Evolutionary conservation across 1,140 invertebrate genomes (phyloP).

Genomic region (Hylaeus anthracinus): DNA sequence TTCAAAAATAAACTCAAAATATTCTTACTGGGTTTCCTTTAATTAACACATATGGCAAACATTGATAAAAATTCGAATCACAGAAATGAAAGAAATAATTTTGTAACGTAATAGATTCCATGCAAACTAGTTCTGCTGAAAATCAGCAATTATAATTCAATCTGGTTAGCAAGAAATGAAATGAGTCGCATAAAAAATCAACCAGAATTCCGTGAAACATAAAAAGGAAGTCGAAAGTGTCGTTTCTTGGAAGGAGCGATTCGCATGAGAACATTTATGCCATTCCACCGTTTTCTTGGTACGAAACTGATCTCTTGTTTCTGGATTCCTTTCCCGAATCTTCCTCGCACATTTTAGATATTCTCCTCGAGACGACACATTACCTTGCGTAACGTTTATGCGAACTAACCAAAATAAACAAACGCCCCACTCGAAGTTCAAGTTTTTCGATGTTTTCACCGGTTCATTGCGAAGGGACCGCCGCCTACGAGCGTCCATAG

Average conservation of each 20-base stretch:
- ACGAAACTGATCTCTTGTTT: background rate
- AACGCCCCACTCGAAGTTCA: background rate
- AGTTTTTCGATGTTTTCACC: background rate
- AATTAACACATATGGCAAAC: background rate
- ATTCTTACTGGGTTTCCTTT: background rate
- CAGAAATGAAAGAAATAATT: background rate
- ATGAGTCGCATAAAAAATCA: background rate
- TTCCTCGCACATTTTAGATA: background rate
- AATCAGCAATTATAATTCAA: background rate
- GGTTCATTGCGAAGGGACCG: constrained; percentile 33
- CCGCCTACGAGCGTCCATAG: constrained; percentile 56
- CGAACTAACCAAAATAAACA: background rate
- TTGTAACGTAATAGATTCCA: background rate
- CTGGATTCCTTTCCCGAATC: background rate
- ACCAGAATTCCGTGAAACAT: no score
- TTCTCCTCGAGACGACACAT: background rate
- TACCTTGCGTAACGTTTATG: background rate
- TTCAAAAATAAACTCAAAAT: background rate
- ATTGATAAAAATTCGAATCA: background rate
- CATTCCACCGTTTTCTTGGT: background rate
- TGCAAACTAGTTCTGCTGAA: background rate
- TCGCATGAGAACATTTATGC: background rate
- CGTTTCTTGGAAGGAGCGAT: background rate
- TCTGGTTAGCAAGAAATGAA: background rate
- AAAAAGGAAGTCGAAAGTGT: background rate